Percentiles rank a stretch among this genome's conserved stretches.
phyloP scores from a whole-genome alignment of 2,888 invertebrate genomes.

The Pterobdella sp. region DNA sequence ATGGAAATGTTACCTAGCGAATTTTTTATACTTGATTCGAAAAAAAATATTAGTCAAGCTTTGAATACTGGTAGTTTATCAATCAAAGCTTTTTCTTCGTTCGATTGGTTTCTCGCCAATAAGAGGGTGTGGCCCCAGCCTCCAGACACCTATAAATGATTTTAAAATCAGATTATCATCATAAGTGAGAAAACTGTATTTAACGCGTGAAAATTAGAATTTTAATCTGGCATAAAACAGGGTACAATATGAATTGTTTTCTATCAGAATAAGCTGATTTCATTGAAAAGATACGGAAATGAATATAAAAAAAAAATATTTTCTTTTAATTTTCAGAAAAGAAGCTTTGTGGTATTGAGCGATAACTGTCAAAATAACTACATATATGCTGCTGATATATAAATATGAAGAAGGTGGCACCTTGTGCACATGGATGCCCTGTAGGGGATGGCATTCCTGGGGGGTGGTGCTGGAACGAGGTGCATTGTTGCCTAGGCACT shows the following conservation, averaged over 20 bases:
- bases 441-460: constrained; percentile 67
- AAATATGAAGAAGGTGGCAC: constrained; percentile 51
- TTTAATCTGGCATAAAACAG: too few relatives aligned
- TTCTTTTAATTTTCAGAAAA: too few relatives aligned
- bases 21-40: too few relatives aligned
- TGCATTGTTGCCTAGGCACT: constrained; percentile 80
- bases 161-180: too few relatives aligned
- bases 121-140: constrained; percentile 77
- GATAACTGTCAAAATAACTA: too few relatives aligned
- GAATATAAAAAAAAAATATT: background rate
- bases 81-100: constrained; percentile 60
- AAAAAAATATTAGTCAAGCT: constrained; percentile 20
- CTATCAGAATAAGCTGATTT: too few relatives aligned
- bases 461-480: constrained; percentile 74
- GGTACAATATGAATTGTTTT: too few relatives aligned
- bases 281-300: background rate
- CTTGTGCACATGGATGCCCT: constrained; percentile 65
- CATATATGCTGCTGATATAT: background rate
- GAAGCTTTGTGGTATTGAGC: too few relatives aligned
- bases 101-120: constrained; percentile 60
- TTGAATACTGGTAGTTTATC: constrained; percentile 55
- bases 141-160: constrained; percentile 60
- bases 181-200: too few relatives aligned
- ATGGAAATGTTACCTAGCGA: too few relatives aligned
- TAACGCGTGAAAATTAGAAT: too few relatives aligned